Evolutionary conservation across 2,113 vertebrate genomes (phyloP), one percentile per base, ranked within the genome.

Genomic region (Athene noctua): DNA sequence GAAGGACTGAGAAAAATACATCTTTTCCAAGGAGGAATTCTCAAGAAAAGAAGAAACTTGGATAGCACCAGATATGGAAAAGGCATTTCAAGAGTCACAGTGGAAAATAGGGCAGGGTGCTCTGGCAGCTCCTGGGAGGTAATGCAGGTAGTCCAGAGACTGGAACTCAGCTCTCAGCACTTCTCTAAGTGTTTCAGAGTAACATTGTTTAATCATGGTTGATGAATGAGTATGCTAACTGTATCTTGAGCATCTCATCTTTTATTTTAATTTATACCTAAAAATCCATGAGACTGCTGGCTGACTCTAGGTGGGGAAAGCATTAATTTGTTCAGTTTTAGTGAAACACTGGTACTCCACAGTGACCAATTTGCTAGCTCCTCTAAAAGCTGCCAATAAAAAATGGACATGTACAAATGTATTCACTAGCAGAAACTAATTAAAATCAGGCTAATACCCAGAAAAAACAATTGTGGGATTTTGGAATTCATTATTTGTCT

Each of bases 211-310:
- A 92, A 89, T 89, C 2, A 15, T 0, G 0, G 18, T 18, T 92
- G 78, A 94, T 95, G 84, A 94, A 96, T 86, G 87, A 94, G 58
- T 85, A 65, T 46, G 92, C 58, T 94, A 85, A 91, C 80, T 94
- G 40, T 89, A 77, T 89, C 89, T 70, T 91, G 58, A 97, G 66
- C 94, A 80, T 87, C 79, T 95, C 84, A 94, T 96, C 80, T 95
- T 95, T 95, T 88, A 95, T 95, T 95, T 67, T 92, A 95, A 96
- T 94, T 95, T 87, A 62, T 94, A 95, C 70, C 58, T 93, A 82
- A 92, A 80, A 20, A 1, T 81, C n/a, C 71, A 55, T 36, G 84
- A 92, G 91, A 89, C 74, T 87, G 66, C 84, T 85, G 82, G 66
- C 92, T 91, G 71, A 94, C 74, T 97, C 11, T 77, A 65, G 70